These are phyloP conservation scores for Mus caroli DNA, from an alignment of 2,797 vertebrate genomes.

Conservation along the genomic window DNA sequence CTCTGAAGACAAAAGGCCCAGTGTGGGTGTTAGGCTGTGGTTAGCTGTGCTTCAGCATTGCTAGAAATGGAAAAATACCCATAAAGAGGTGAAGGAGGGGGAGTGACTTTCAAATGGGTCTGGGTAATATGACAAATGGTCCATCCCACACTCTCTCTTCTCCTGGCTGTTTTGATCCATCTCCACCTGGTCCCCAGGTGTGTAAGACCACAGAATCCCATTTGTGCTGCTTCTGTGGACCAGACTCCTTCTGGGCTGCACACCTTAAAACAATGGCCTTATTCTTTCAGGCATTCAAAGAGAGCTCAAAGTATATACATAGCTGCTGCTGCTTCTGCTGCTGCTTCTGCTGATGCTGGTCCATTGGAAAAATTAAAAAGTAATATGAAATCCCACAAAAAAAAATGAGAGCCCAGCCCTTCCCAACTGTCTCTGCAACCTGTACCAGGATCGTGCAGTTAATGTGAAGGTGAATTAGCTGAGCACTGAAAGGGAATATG, in stretches of 20 bases:
- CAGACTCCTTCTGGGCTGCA: background rate
- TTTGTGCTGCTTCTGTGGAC: background rate
- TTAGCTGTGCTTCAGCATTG: background rate
- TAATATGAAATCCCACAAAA: conserved; percentile 20
- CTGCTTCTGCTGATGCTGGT: background rate
- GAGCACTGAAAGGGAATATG: conserved; percentile 20
- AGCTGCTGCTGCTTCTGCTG: background rate
- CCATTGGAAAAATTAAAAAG: conserved; percentile 31
- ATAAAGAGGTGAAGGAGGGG: conserved; percentile 30
- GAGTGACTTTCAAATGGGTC: conserved; percentile 39
- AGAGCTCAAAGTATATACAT: conserved; percentile 17
- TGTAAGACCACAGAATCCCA: conserved; percentile 52
- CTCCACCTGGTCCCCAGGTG: conserved; percentile 81
- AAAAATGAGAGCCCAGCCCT: conserved; percentile 9
- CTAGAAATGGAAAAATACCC: conserved; percentile 58
- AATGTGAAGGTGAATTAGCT: background rate
- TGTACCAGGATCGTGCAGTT: background rate
- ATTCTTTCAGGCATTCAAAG: conserved; percentile 68
- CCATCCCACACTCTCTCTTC: conserved; percentile 62
- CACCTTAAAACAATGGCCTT: conserved; percentile 70
- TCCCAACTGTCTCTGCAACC: background rate
- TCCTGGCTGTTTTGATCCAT: conserved; percentile 74
- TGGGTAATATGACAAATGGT: conserved; percentile 74
- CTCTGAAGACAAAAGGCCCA: conserved; percentile 32
- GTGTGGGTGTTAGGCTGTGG: background rate